Base-by-base conservation (phyloP, 30 jellyfish, hydroid and myxozoan species). In the Hydractinia echinata region DNA sequence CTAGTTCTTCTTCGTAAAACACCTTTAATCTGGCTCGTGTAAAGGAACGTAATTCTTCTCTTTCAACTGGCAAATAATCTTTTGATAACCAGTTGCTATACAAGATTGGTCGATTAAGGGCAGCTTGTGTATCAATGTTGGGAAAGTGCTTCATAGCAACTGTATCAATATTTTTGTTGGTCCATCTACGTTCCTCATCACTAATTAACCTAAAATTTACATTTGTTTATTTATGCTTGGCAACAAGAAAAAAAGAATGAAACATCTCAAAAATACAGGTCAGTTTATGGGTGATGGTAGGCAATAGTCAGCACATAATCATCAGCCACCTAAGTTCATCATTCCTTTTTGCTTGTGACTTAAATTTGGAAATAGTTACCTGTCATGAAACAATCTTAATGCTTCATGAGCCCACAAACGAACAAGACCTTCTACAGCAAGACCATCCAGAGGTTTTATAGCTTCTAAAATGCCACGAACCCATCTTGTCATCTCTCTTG, bases 341-440 rank as follows among this genome's bases (percentile, higher is more conserved):
- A 83, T 50, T 11, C 61, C 55, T 67, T 55, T 9, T 66, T 19
- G n/a, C 53, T 7, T 15, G 2, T 14, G 15, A 6, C 77, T 19
- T 14, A 20, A 19, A 51, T 30, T 30, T 30, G 44, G 44, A 30
- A 30, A 30, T 30, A 30, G 8, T n/a, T 81, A 94, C 99, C 99
- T 85, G 89, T 94, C 99, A 62, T 94, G 99, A 95, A 94, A 94
- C 50, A 94, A 86, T 58, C 99, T 58, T 55, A 94, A 87, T 14
- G 97, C 99, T 88, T 94, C 99, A 79, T 94, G 99, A 7, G 99
- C 99, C 99, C 99, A 94, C 52, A 94, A 66, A 62, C 99, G 81
- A 7, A 94, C 99, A 7, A 94, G 85, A 5, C 99, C 99, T 83
- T 94, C 99, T 5, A 83, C 85, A 5, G 96, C 67, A 60, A 94